phyloP scores from a whole-genome alignment of 2,888 invertebrate species.

The Sinhomidia bicolor region DNA sequence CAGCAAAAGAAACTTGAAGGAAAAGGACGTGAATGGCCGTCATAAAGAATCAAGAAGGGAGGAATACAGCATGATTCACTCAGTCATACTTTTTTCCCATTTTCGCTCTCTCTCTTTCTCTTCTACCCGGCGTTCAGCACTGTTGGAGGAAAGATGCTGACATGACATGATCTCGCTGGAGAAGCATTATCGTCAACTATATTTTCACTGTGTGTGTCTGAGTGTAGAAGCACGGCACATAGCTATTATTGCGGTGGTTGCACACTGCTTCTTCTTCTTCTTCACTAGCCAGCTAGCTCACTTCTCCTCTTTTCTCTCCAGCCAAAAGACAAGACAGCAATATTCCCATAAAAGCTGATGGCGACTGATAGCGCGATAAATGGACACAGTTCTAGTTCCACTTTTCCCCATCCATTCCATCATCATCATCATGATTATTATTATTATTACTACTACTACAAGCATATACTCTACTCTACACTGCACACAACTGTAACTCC shows the following conservation, averaged over 20 bases:
- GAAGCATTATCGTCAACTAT: slow-evolving; percentile 53
- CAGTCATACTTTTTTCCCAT: slow-evolving; percentile 21
- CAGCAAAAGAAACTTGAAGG: too few species aligned
- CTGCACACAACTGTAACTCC: neutral
- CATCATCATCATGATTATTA: slow-evolving; percentile 59
- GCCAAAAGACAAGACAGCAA: slow-evolving; percentile 54
- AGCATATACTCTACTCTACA: neutral
- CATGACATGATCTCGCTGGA: slow-evolving; percentile 65
- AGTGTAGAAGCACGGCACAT: too few species aligned
- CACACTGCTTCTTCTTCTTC: neutral
- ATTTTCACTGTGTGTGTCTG: too few species aligned
- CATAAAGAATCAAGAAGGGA: slow-evolving; percentile 10
- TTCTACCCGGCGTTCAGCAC: slow-evolving; percentile 69
- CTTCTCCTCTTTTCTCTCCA: too few species aligned
- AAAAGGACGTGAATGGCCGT: too few species aligned
- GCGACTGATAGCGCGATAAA: too few species aligned
- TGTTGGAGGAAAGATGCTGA: slow-evolving; percentile 77
- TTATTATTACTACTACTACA: slow-evolving; percentile 38
- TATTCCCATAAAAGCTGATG: slow-evolving; percentile 1
- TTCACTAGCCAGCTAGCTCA: too few species aligned
- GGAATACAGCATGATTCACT: neutral
- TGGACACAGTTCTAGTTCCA: neutral
- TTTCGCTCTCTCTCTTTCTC: slow-evolving; percentile 54
- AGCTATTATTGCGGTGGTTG: slow-evolving; percentile 38
- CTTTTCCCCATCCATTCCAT: slow-evolving; percentile 57